Evolutionary conservation across 2,113 vertebrate genomes (phyloP).

Genomic region (Nettapus auritus): DNA sequence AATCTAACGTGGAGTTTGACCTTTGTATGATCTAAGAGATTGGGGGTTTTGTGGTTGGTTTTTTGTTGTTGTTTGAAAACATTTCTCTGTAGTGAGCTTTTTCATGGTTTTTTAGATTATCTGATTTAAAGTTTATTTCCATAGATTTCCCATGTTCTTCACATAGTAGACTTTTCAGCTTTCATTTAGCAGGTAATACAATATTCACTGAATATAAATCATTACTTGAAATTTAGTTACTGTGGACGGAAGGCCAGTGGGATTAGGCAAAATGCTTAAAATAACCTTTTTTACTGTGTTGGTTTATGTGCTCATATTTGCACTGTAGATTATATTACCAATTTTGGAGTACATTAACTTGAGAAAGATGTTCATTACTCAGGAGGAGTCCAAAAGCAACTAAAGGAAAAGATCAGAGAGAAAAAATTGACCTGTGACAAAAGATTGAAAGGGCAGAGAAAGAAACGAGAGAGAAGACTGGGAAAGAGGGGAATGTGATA

Average conservation of each 20-base stretch:
- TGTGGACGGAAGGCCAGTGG: neutral
- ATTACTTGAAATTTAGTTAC: neutral
- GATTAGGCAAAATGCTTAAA: neutral
- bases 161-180: neutral
- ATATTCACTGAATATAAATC: neutral
- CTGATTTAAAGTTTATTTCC: neutral
- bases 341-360: neutral
- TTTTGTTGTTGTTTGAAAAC: neutral
- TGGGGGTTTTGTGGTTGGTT: accelerated
- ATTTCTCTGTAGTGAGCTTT: neutral
- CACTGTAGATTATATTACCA: neutral
- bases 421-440: neutral
- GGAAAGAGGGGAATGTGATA: neutral
- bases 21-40: neutral
- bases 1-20: neutral
- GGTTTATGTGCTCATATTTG: neutral
- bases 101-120: neutral
- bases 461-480: neutral
- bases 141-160: neutral
- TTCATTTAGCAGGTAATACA: neutral
- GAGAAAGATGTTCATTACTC: neutral
- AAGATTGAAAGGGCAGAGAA: neutral
- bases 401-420: neutral
- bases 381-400: neutral
- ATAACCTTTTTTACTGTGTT: neutral